Evolutionary conservation across 2,888 invertebrate genomes (phyloP).

Genomic region (Theristus sp.): DNA sequence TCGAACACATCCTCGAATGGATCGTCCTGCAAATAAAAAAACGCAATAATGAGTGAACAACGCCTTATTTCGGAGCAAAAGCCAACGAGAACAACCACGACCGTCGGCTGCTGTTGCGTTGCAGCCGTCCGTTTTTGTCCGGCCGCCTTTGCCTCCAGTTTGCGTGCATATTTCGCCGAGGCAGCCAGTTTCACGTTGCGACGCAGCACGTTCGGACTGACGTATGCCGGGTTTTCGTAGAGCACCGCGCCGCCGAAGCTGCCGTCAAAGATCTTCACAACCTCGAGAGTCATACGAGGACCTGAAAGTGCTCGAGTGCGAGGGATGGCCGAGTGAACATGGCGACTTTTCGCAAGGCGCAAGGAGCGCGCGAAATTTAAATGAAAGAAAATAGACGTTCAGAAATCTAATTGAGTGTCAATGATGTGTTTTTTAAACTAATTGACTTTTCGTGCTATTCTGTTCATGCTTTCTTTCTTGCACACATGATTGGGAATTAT

Average conservation of each 20-base stretch:
- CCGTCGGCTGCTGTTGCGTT: neutral
- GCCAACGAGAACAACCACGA: too few species aligned
- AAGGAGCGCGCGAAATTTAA: too few species aligned
- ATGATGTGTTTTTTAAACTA: too few species aligned
- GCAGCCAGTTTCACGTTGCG: neutral
- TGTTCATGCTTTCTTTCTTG: too few species aligned
- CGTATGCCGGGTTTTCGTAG: conserved; percentile 78
- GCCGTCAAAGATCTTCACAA: conserved; percentile 78
- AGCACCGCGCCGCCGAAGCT: conserved; percentile 78
- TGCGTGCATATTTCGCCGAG: neutral
- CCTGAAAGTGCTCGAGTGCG: conserved; percentile 29
- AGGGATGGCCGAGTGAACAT: too few species aligned
- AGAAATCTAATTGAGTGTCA: too few species aligned
- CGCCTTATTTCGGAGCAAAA: too few species aligned
- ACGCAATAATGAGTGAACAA: too few species aligned
- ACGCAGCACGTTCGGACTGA: conserved; percentile 59
- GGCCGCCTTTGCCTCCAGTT: neutral
- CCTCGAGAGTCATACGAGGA: conserved; percentile 45
- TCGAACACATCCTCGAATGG: neutral
- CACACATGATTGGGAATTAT: too few species aligned
- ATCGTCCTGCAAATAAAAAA: neutral
- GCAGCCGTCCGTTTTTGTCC: neutral
- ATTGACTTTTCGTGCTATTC: too few species aligned
- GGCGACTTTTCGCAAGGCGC: too few species aligned
- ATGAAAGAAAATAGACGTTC: too few species aligned